These are phyloP conservation scores for Brachypalpus laphriformis DNA, from an alignment of 2,888 invertebrate genomes.

Conservation along the genomic window DNA sequence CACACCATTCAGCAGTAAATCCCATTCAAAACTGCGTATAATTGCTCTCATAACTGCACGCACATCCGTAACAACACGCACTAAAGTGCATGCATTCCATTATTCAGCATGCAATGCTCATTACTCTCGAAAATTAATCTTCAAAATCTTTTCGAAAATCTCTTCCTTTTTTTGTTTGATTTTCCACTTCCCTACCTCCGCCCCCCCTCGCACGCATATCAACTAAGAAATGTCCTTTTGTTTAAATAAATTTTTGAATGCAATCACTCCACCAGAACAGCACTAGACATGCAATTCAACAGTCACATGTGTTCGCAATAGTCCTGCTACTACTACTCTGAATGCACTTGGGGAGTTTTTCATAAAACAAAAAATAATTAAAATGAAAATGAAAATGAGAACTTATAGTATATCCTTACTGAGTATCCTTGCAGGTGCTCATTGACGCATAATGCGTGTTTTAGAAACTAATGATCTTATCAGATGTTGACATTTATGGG, in stretches of 20 bases:
- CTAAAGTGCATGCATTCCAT: slow-evolving; percentile 51
- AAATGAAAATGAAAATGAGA: slow-evolving; percentile 32
- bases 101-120: slow-evolving; percentile 26
- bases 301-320: slow-evolving; percentile 34
- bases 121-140: slow-evolving; percentile 56
- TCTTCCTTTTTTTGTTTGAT: not conserved
- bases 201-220: not conserved
- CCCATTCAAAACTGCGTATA: slow-evolving; percentile 32
- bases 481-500: slow-evolving; percentile 63
- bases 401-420: not conserved
- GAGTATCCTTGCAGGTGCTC: slow-evolving; percentile 48
- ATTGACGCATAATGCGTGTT: slow-evolving; percentile 58
- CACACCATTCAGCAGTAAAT: not conserved
- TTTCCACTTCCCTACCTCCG: not conserved
- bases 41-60: slow-evolving; percentile 51
- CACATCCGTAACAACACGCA: slow-evolving; percentile 50
- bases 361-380: slow-evolving; percentile 7
- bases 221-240: slow-evolving; percentile 47
- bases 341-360: slow-evolving; percentile 14
- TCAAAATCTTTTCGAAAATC: slow-evolving; percentile 38
- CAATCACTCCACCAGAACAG: slow-evolving; percentile 16
- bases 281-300: slow-evolving; percentile 56
- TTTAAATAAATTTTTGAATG: slow-evolving; percentile 35
- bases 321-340: not conserved
- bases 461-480: slow-evolving; percentile 69